A percentile compares a stretch with the other conserved stretches of the same genome.
phyloP scores from a whole-genome alignment of 2,888 invertebrate species.

The Pyrocoelia pectoralis region DNA sequence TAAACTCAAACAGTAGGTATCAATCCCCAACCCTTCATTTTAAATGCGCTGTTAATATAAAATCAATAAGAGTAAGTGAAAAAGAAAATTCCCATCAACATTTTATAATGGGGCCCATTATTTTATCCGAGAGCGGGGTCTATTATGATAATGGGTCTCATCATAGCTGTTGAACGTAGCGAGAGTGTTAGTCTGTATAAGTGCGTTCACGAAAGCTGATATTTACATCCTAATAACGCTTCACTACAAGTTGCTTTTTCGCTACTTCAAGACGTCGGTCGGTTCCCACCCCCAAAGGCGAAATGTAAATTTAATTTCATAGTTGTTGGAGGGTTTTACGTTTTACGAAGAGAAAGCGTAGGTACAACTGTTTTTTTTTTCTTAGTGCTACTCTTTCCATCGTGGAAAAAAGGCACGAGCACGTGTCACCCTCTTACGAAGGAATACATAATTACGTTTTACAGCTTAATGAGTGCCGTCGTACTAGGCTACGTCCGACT shows the following conservation, averaged over 20 bases:
- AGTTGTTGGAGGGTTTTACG: constrained; percentile 26
- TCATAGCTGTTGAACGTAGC: constrained; percentile 21
- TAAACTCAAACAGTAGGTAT: not conserved
- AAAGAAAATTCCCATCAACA: constrained; percentile 21
- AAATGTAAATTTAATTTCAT: constrained; percentile 32
- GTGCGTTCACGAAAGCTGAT: constrained; percentile 20
- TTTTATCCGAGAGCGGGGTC: constrained; percentile 21
- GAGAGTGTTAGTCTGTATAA: constrained; percentile 18
- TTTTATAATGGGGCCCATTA: constrained; percentile 21
- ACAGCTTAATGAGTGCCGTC: constrained; percentile 21
- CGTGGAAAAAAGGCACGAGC: not conserved
- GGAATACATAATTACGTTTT: not conserved
- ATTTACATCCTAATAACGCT: constrained; percentile 26
- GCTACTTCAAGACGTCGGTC: constrained; percentile 16
- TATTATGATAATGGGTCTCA: constrained; percentile 30
- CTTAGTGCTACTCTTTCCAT: constrained; percentile 12
- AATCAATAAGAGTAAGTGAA: constrained; percentile 18
- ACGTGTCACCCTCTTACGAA: not conserved
- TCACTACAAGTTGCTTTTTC: constrained; percentile 28
- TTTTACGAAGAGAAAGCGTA: constrained; percentile 23
- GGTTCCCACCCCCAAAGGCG: constrained; percentile 12
- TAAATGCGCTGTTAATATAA: not conserved
- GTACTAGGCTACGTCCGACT: constrained; percentile 8
- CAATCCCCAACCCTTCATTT: not conserved
- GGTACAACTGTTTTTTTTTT: constrained; percentile 23